phyloP scores from a whole-genome alignment of 2,888 invertebrate genomes.

The Chymomyza amoena region DNA sequence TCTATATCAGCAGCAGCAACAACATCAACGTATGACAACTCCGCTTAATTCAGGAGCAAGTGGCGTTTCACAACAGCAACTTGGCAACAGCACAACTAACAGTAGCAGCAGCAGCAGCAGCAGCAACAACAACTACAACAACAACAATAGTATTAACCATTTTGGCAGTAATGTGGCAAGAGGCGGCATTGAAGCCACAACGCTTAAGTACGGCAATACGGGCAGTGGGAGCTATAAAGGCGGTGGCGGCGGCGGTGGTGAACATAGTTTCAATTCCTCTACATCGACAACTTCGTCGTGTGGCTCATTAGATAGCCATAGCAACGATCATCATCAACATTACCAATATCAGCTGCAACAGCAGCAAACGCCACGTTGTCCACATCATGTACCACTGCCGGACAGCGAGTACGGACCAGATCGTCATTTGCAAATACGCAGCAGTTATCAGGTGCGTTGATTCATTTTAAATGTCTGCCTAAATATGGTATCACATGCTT shows the following conservation, averaged over 20 bases:
- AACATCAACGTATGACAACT: conserved; percentile 49
- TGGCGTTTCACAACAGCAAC: conserved; percentile 29
- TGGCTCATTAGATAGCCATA: conserved; percentile 70
- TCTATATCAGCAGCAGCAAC: conserved; percentile 58
- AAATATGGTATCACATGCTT: not conserved
- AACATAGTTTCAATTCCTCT: conserved; percentile 43
- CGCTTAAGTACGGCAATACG: conserved; percentile 68
- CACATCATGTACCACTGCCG: conserved; percentile 83
- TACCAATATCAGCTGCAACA: conserved; percentile 75
- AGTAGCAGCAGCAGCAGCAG: conserved; percentile 34
- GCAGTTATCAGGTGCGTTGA: conserved; percentile 82
- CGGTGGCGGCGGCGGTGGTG: conserved; percentile 26
- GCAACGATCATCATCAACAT: conserved; percentile 76
- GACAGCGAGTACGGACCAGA: conserved; percentile 84
- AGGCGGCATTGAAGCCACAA: conserved; percentile 68
- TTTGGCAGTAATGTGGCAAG: conserved; percentile 62
- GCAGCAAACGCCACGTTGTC: conserved; percentile 79
- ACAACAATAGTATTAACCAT: conserved; percentile 63
- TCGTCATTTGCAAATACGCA: conserved; percentile 82
- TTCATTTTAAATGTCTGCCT: too few species aligned
- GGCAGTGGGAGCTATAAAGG: conserved; percentile 49
- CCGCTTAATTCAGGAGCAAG: conserved; percentile 27
- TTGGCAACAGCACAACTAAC: conserved; percentile 31
- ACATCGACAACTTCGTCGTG: conserved; percentile 48
- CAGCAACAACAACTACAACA: conserved; percentile 44